Evolutionary conservation across 2,888 invertebrate species (phyloP), one percentile per base, ranked within the genome.

Genomic region (Philopedon plagiatum): DNA sequence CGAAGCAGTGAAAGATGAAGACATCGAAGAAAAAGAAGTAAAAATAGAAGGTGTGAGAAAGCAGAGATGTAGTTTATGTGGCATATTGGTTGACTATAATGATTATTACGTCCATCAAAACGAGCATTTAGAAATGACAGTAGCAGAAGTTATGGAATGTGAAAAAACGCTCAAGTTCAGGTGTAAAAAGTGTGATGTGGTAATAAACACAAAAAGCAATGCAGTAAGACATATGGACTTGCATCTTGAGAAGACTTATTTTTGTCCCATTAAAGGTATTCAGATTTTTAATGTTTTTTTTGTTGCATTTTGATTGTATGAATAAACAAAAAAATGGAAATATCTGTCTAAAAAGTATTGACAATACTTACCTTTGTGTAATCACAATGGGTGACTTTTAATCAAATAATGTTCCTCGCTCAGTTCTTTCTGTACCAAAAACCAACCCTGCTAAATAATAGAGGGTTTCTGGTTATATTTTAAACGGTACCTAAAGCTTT

Each of bases 1-100:
- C 1, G 49, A 49, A 26, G n/a, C 49, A 5, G n/a, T 49, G 1
- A 49, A 26, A 49, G 49, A 49, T 2, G 49, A 49, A 26, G 49
- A 49, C 8, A 13, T 7, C 1, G 34, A 56, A 32, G 32, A 56
- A 0, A 19, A 56, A 56, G 56, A 34, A 34, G 0, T 34, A 15
- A 56, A 34, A 56, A 21, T 19, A 1, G 37, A 37, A 15, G 56
- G 32, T 18, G 0, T 34, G 46, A 61, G 29, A 61, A 26, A 23
- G 13, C 29, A 44, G 9, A 44, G 41, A 61, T 61, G 61, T 61
- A 15, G 44, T 29, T 29, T 61, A 8, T 61, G 61, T n/a, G 61
- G 61, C 9, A 8, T 61, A 23, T 15, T 44, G 11, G 61, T 61
- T 7, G 61, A 61, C 8, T 13, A 0, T 0, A 19, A 41, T n/a